Base-by-base conservation (phyloP, 53 echinoderm and acorn worm genomes). In the Luidia sarsii region DNA sequence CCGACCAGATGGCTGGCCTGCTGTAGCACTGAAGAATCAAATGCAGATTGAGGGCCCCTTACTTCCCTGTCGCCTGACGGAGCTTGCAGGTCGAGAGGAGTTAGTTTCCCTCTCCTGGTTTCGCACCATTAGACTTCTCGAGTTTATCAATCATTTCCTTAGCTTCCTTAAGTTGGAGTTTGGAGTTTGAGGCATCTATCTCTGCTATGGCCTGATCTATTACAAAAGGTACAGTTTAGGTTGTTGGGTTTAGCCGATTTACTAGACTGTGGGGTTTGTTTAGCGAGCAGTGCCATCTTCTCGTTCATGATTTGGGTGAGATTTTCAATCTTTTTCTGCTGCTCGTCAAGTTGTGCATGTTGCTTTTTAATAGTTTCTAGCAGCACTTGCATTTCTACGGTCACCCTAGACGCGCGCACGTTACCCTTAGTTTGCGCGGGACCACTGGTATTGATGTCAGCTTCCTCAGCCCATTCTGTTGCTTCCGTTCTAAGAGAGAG, bases 151-250 rank as follows among this genome's bases (percentile, higher is more conserved):
- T 63, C 33, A 15, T 63, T 7, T 63, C 63, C 16, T 63, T 36
- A 3, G 63, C 63, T 15, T 63, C 35, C 18, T 63, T 63, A 18
- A 63, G 35, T 7, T 63, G 4, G 2, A 63, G 63, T n/a, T n/a
- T n/a, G n/a, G n/a, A n/a, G n/a, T 21, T 63, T 33, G 35, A 24
- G 57, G 18, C 59, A 75, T 23, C 23, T 57, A 75, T 75, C 56
- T 2, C 37, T 24, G 7, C 39, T 38, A 23, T 75, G 56, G 15
- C 75, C 70, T 1, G 6, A 25, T 16, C 14, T 13, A 18, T 50
- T 13, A n/a, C 70, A 69, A n/a, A 69, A 69, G 24, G 24, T 30
- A 50, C 50, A 69, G 50, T 69, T 69, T n/a, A n/a, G n/a, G n/a
- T n/a, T n/a, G n/a, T n/a, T n/a, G n/a, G n/a, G n/a, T n/a, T n/a